Evolutionary conservation across 2,113 vertebrate species (phyloP), one percentile per base, ranked within the genome.

Genomic region (Sinocyclocheilus grahami): DNA sequence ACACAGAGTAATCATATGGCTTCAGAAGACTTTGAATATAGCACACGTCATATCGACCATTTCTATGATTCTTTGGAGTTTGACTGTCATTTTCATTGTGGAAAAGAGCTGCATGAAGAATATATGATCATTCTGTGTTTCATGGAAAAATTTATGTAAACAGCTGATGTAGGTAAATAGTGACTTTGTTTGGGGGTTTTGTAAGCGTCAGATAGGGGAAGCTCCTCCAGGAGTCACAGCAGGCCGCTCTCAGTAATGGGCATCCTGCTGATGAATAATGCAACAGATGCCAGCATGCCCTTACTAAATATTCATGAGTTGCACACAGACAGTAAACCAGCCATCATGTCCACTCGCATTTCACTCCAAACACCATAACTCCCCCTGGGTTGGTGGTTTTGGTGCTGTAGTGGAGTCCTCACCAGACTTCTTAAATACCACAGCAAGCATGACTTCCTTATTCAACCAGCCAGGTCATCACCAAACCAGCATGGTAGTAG

Each of bases 301-400:
- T 84, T 16, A n/a, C 79, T 79, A 51, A 72, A 86, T 78, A 86
- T 86, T 89, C 67, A 89, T 63, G 76, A 89, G 16, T 37, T 72
- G 62, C 42, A 78, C 14, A 18, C 53, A 77, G 80, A 87, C 51
- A 74, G 53, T 22, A 69, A 39, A 42, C 37, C 55, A 62, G 60
- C 39, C 27, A 60, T 80, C 33, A 42, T 58, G 58, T 67, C 42
- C 74, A 20, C 46, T 42, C 24, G 22, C 46, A 67, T 58, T 55
- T 78, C 14, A 30, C 48, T 78, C 48, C 24, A 55, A 27, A 74
- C 71, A 74, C 67, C 48, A 2, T 27, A 82, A 24, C 53, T 63
- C 67, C 48, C 75, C 0, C 6, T 4, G 75, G 75, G 46, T 30
- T 33, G n/a, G n/a, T 65, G 30, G 30, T 33, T 33, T 27, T 65